Base-by-base conservation (phyloP, 2,113 vertebrate species). In the Manacus vitellinus region DNA sequence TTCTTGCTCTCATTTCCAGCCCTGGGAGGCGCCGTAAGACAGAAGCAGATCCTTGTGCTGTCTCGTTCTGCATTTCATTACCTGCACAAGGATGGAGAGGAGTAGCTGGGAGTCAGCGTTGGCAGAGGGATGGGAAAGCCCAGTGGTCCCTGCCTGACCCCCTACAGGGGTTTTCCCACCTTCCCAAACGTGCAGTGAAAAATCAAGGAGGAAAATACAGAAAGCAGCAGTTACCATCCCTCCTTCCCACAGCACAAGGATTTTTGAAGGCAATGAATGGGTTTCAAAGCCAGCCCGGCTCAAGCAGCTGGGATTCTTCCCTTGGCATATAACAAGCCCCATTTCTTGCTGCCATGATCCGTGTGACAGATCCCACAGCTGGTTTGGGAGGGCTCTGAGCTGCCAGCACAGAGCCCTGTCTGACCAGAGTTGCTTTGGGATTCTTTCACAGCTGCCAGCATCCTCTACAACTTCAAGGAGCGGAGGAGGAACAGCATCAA, bases 401-500 rank as follows among this genome's bases (percentile, higher is more conserved):
- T 30, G 4, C 35, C 46, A 23, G 51, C 35, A 11, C 47, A 10
- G 59, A 84, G n/a, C 71, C 51, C 25, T 2, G 7, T 30, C 63
- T 2, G 0, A 85, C 55, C 39, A 5, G 28, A 30, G 23, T 47
- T 5, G 0, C 71, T 59, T 9, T 0, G 91, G 87, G 66, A 4
- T 49, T 49, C 58, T 62, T 18, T 3, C 13, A 1, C 96, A 99
- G 99, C 99, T 10, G 99, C 99, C 65, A 98, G 99, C 96, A 99
- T 99, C 98, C 98, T 99, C 77, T 99, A 99, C 97, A 99, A 99
- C 97, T 99, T 98, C 84, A 99, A 99, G 85, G 99, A 99, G 95
- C 88, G 99, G 20, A 87, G 99, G 87, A 98, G 97, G 85, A 99
- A 99, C 96, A 99, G 99, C 97, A 99, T 99, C 97, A 99, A 99